phyloP scores from a whole-genome alignment of 1,140 invertebrate species.

The Hirudo medicinalis region DNA sequence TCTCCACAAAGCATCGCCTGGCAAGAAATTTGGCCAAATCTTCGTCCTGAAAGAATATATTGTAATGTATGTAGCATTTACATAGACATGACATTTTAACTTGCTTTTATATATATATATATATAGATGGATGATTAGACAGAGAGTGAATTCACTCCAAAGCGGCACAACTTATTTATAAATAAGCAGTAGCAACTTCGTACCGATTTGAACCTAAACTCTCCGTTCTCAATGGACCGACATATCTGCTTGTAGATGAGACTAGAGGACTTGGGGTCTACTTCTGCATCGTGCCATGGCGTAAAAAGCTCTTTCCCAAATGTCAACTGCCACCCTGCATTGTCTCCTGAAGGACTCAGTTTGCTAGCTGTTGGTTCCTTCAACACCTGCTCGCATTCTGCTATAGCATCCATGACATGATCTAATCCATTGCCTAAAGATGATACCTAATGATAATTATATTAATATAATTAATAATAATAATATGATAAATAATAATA shows the following conservation, averaged over 20 bases:
- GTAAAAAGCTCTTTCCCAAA: constrained; percentile 37
- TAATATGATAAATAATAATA: too few species aligned
- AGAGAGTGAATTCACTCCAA: background rate
- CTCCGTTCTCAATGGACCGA: constrained; percentile 31
- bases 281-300: constrained; percentile 31
- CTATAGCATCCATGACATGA: constrained; percentile 36
- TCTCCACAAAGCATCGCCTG: constrained; percentile 20
- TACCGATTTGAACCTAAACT: constrained; percentile 32
- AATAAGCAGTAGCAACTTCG: background rate
- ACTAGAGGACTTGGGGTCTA: constrained; percentile 29
- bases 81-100: background rate
- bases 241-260: constrained; percentile 35
- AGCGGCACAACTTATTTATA: background rate
- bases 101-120: background rate
- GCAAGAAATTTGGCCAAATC: constrained; percentile 21
- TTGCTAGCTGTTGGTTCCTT: background rate
- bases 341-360: background rate
- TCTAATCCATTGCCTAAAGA: constrained; percentile 36
- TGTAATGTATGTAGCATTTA: background rate
- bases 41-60: constrained; percentile 16
- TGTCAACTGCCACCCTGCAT: constrained; percentile 32
- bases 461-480: too few species aligned
- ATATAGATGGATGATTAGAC: constrained; percentile 21
- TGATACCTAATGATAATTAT: constrained; percentile 35
- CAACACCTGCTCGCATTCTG: constrained; percentile 35